phyloP scores from a whole-genome alignment of 2,113 vertebrate genomes.

The Coptodon rendalli region DNA sequence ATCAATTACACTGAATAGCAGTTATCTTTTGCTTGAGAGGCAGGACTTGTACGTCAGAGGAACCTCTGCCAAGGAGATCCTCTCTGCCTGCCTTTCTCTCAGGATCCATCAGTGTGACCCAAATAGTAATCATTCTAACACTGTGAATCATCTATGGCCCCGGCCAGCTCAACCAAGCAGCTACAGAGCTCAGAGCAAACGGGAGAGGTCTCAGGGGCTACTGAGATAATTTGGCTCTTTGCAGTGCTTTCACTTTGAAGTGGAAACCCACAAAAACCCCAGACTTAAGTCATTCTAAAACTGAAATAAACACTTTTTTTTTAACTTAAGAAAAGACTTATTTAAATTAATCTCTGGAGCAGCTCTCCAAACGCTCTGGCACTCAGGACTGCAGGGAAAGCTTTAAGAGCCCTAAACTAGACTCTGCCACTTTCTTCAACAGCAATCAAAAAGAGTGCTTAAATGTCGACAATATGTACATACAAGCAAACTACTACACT shows the following conservation, averaged over 20 bases:
- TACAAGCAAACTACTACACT: background rate
- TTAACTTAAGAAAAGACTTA: background rate
- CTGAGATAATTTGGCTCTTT: constrained; percentile 3
- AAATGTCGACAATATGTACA: background rate
- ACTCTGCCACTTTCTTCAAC: background rate
- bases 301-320: background rate
- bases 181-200: background rate
- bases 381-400: background rate
- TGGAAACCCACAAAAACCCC: background rate
- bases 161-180: constrained; percentile 9
- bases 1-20: constrained; percentile 34
- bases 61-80: constrained; percentile 52
- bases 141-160: constrained; percentile 47
- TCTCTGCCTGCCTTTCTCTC: constrained; percentile 38
- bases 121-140: constrained; percentile 63
- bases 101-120: constrained; percentile 60
- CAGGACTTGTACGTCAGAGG: constrained; percentile 23
- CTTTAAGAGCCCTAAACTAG: background rate
- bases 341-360: constrained; percentile 1
- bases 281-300: background rate
- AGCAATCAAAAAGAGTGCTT: background rate
- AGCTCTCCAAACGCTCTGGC: background rate
- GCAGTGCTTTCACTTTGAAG: constrained; percentile 2
- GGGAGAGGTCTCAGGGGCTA: background rate
- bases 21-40: constrained; percentile 48